A percentile compares a stretch with the other conserved stretches of the same genome.
These are phyloP conservation scores for Mareca strepera DNA, from an alignment of 2,797 vertebrate species.

Conservation along the genomic window DNA sequence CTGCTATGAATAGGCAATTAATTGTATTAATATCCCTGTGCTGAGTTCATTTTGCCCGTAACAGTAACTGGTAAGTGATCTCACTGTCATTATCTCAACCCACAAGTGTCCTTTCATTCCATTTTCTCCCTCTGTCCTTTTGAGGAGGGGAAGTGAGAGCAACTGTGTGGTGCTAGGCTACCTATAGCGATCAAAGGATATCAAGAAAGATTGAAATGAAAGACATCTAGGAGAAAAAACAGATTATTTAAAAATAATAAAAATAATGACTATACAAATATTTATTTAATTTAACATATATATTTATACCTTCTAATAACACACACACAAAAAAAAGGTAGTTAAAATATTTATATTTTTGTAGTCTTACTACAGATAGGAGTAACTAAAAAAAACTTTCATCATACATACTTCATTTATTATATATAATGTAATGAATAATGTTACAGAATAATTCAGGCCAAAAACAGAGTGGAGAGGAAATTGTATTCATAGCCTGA, in stretches of 20 bases:
- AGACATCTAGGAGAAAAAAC: background rate
- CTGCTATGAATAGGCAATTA: too few species aligned
- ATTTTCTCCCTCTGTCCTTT: too few species aligned
- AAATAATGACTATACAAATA: background rate
- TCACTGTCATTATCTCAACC: too few species aligned
- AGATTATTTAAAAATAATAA: background rate
- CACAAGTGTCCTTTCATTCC: too few species aligned
- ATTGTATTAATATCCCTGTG: too few species aligned
- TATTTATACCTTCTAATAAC: background rate
- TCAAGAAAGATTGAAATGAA: background rate
- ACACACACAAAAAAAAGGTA: background rate
- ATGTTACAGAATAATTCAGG: background rate
- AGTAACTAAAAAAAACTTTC: background rate
- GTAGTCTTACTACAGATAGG: background rate
- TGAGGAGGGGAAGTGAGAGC: too few species aligned
- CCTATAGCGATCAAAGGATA: background rate
- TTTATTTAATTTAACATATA: too few species aligned
- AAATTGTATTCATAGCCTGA: background rate
- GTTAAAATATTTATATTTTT: background rate
- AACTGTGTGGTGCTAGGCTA: too few species aligned
- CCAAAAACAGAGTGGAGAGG: background rate
- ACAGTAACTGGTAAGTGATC: too few species aligned
- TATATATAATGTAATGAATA: background rate
- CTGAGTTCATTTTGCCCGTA: too few species aligned
- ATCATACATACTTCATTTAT: background rate